Percentiles rank a stretch among this genome's conserved stretches.
phyloP scores from a whole-genome alignment of 1,140 invertebrate genomes.

The Pantala flavescens region DNA sequence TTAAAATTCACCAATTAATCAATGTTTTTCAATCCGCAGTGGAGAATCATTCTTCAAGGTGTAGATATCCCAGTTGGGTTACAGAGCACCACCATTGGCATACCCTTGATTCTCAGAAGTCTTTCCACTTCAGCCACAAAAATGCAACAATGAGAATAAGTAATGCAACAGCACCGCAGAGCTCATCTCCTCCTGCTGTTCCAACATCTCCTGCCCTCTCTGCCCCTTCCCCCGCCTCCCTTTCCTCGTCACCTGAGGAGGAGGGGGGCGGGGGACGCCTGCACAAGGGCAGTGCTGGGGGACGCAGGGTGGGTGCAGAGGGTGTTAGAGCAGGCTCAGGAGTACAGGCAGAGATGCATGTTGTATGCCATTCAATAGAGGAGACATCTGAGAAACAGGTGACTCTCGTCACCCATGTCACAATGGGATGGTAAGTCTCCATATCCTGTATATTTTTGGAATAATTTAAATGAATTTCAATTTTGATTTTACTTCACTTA shows the following conservation, averaged over 20 bases:
- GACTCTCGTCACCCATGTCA: conserved; percentile 59
- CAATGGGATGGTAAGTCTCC: conserved; percentile 56
- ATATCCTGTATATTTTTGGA: background rate
- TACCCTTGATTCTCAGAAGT: conserved; percentile 59
- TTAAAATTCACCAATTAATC: too few species aligned
- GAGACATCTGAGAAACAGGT: conserved; percentile 46
- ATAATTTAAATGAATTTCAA: too few species aligned
- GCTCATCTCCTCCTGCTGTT: background rate
- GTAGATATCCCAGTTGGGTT: conserved; percentile 65
- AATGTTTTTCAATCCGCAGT: conserved; percentile 25
- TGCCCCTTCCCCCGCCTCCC: conserved; percentile 23
- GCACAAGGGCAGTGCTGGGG: conserved; percentile 1
- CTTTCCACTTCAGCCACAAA: conserved; percentile 60
- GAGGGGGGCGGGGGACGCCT: conserved; percentile 12
- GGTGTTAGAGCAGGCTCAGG: conserved; percentile 18
- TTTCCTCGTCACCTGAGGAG: background rate
- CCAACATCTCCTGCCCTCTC: conserved; percentile 5
- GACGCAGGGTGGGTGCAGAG: conserved; percentile 19
- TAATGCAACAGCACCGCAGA: conserved; percentile 26
- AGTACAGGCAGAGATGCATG: conserved; percentile 41
- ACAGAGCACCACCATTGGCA: conserved; percentile 66
- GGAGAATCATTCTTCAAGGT: conserved; percentile 49
- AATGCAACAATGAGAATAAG: conserved; percentile 57
- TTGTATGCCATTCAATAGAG: conserved; percentile 37
- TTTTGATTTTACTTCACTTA: too few species aligned